Evolutionary conservation across 2,888 invertebrate species (phyloP), one percentile per base, ranked within the genome.

Genomic region (Rhagium mordax): DNA sequence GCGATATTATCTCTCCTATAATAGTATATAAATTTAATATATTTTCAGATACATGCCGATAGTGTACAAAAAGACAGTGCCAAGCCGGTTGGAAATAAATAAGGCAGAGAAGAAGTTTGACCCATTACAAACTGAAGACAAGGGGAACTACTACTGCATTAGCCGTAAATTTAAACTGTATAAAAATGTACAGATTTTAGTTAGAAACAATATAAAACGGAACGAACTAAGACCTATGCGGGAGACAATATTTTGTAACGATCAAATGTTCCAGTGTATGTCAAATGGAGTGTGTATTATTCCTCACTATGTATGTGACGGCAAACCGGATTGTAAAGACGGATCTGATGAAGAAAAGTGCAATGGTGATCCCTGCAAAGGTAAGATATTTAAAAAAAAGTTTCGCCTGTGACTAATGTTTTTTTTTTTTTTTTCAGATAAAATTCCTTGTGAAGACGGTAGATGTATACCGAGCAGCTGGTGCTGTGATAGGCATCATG

Each of bases 271-370:
- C 71, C 82, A 83, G 61, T 88, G 88, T 75, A 78, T 78, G 53
- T 79, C 83, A 1, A 85, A 81, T 74, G 85, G 85, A 2, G 77
- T 84, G 41, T 91, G 91, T 80, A 90, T 91, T 33, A 87, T 86
- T 71, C 84, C 85, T 59, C 87, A 89, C 78, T 90, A 89, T 81
- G 85, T 89, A 5, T 91, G 91, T 81, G 91, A 91, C 83, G 90
- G 90, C 2, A 87, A 86, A 74, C 79, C 81, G 16, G 90, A 91
- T 81, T 91, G 91, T 78, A 87, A 86, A 71, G 89, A 89, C 78
- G 89, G 89, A 21, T 88, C 88, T 33, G 91, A 91, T 83, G 91
- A 91, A 81, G 85, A 85, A 33, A 82, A 84, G 3, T 89, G 89
- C 71, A 83, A 86, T 53, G 87, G 84, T 3, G 85, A 89, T 78